Evolutionary conservation across 2,888 invertebrate genomes (phyloP).

Genomic region (Scaptomyza cyrtandrae): DNA sequence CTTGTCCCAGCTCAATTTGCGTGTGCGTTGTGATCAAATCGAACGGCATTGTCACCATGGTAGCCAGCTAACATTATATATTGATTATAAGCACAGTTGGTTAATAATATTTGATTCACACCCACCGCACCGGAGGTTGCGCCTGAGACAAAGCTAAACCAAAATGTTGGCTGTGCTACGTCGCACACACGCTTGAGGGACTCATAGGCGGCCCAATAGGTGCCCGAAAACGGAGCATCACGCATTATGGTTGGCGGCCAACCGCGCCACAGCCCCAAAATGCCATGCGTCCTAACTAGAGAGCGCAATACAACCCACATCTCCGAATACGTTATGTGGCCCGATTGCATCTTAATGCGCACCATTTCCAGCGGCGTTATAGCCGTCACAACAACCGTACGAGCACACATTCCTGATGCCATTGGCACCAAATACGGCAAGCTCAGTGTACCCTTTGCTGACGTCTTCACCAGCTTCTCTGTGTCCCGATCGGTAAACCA

Average conservation of each 20-base stretch:
- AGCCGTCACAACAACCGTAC: slow-evolving; percentile 91
- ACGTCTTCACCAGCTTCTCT: not conserved
- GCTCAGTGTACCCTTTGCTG: not conserved
- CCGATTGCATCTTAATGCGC: slow-evolving; percentile 98
- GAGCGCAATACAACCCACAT: slow-evolving; percentile 86
- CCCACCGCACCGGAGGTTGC: slow-evolving; percentile 63
- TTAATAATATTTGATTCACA: slow-evolving; percentile 10
- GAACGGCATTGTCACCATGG: slow-evolving; percentile 70
- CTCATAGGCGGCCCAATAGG: slow-evolving; percentile 96
- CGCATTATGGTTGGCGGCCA: slow-evolving; percentile 72
- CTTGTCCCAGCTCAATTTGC: slow-evolving; percentile 68
- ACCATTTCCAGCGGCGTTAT: slow-evolving; percentile 97
- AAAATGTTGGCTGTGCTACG: slow-evolving; percentile 66
- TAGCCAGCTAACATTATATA: slow-evolving; percentile 54
- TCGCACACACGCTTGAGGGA: slow-evolving; percentile 87
- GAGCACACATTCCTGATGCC: slow-evolving; percentile 92
- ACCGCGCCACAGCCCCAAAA: slow-evolving; percentile 92
- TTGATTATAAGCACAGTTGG: not conserved
- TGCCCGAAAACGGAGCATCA: slow-evolving; percentile 85
- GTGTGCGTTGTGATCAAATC: slow-evolving; percentile 70
- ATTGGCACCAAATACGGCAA: slow-evolving; percentile 86
- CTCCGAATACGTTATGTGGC: slow-evolving; percentile 90
- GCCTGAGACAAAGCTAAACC: slow-evolving; percentile 65
- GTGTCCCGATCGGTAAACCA: not conserved
- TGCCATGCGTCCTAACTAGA: slow-evolving; percentile 88